Percentiles rank a stretch among this genome's conserved stretches.
phyloP scores from a whole-genome alignment of 2,888 invertebrate genomes.

The Opisthograptis luteolata region DNA sequence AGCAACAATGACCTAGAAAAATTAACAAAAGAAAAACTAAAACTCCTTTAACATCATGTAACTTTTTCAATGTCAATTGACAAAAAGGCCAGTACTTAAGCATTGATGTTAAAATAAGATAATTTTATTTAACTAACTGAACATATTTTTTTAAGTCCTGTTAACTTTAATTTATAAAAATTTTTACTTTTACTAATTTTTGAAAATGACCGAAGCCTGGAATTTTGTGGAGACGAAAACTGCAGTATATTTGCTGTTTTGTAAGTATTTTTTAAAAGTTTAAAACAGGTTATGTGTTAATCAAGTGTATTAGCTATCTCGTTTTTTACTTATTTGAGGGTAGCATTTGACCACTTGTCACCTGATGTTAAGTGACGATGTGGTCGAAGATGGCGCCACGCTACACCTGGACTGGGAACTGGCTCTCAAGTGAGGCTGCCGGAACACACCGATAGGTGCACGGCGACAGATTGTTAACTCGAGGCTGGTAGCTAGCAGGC shows the following conservation, averaged over 20 bases:
- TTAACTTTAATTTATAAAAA: slow-evolving; percentile 15
- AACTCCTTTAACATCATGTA: slow-evolving; percentile 24
- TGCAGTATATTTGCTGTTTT: slow-evolving; percentile 14
- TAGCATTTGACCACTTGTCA: no score
- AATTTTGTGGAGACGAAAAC: slow-evolving; percentile 1
- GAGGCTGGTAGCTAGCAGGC: no score
- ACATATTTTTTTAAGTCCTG: slow-evolving; percentile 37
- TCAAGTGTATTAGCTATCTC: no score
- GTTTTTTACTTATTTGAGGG: no score
- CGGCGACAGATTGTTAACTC: no score
- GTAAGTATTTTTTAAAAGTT: slow-evolving; percentile 22
- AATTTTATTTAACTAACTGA: slow-evolving; percentile 26
- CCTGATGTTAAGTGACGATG: no score
- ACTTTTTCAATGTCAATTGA: slow-evolving; percentile 12
- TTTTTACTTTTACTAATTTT: slow-evolving; percentile 4
- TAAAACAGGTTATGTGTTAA: not conserved
- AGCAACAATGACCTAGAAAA: slow-evolving; percentile 8
- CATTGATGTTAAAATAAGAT: slow-evolving; percentile 7
- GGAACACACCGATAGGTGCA: no score
- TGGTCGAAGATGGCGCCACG: no score
- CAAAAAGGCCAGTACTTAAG: slow-evolving; percentile 29
- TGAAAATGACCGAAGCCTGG: slow-evolving; percentile 14
- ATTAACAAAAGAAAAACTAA: not conserved
- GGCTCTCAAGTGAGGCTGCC: no score
- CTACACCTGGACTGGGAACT: no score